Conservation (phyloP, 1,140 invertebrate genomes). For the Metaphire vulgaris region DNA sequence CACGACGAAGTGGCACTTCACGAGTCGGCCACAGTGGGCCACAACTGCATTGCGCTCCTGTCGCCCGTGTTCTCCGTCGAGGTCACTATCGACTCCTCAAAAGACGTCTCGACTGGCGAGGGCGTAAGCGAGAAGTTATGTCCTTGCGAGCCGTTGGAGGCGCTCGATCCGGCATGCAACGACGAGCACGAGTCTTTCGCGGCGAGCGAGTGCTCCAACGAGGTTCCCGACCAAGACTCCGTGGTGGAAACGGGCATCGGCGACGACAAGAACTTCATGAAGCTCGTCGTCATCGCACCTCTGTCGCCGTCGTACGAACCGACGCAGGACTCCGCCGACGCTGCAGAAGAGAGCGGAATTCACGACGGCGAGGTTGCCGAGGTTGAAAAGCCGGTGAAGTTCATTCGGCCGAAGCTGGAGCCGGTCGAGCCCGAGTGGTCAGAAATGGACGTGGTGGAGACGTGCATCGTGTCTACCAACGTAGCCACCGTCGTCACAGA, state of each 20-base stretch:
- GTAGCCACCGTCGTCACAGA: not conserved
- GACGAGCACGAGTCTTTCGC: not conserved
- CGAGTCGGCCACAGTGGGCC: not conserved
- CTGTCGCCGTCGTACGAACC: not conserved
- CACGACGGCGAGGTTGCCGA: not conserved
- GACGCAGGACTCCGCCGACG: not conserved
- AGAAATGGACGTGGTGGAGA: not conserved
- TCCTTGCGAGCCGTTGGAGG: not conserved
- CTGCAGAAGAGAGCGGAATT: not conserved
- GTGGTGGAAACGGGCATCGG: not conserved
- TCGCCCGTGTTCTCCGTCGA: not conserved
- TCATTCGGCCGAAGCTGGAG: not conserved
- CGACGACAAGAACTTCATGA: not conserved
- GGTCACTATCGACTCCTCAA: not conserved
- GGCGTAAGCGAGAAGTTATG: not conserved
- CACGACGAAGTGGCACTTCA: not conserved
- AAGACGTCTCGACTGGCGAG: not conserved
- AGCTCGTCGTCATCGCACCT: not conserved
- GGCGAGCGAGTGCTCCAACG: not conserved
- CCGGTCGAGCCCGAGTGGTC: not conserved
- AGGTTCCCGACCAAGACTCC: not conserved
- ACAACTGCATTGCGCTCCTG: not conserved
- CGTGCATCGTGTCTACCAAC: not conserved
- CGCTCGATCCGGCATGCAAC: not conserved
- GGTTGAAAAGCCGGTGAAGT: not conserved